phyloP scores from a whole-genome alignment of 2,797 vertebrate genomes.

The Chelonia mydas region DNA sequence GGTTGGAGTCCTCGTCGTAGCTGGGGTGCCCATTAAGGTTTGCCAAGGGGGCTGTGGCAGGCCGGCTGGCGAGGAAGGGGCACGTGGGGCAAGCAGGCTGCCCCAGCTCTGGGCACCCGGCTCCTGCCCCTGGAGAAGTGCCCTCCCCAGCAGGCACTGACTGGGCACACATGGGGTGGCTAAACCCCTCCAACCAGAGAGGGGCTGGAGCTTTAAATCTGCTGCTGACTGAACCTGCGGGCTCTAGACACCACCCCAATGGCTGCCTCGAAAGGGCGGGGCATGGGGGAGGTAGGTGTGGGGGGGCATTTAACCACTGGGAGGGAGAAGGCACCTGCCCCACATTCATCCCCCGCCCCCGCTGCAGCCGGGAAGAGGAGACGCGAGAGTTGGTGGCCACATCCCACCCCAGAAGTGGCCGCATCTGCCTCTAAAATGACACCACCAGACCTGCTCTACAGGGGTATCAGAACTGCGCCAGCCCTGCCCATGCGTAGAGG shows the following conservation, averaged over 20 bases:
- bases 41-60: neutral
- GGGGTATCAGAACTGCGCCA: neutral
- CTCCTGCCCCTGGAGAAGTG: neutral
- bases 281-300: neutral
- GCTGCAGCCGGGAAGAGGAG: neutral
- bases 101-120: neutral
- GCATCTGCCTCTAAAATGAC: neutral
- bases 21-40: constrained; percentile 72
- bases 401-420: neutral
- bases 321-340: neutral
- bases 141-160: neutral
- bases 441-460: neutral
- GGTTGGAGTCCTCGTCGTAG: constrained; percentile 94
- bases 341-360: neutral
- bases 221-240: neutral
- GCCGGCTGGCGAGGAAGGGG: neutral
- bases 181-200: neutral
- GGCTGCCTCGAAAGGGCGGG: neutral
- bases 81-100: no score
- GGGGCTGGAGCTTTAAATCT: neutral
- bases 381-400: neutral
- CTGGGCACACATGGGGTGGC: neutral
- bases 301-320: no score
- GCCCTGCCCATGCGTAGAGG: neutral
- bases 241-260: neutral